phyloP scores from a whole-genome alignment of 2,888 invertebrate genomes.

The Drosophila aldrichi region DNA sequence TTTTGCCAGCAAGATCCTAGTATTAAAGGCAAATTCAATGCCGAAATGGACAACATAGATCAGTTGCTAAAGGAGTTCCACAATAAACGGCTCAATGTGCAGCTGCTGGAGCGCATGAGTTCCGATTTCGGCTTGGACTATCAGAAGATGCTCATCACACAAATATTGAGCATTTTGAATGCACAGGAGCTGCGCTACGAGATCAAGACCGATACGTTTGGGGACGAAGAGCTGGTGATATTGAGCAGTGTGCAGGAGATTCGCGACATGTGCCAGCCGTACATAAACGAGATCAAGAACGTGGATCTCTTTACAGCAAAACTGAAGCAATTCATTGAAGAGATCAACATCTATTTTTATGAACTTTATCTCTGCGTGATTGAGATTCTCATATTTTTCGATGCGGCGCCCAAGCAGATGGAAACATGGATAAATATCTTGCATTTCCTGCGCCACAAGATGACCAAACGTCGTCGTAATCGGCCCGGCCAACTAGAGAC shows the following conservation, averaged over 20 bases:
- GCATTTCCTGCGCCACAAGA: slow-evolving; percentile 84
- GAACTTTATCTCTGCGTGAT: slow-evolving; percentile 84
- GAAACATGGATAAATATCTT: slow-evolving; percentile 84
- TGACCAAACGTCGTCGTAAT: slow-evolving; percentile 81
- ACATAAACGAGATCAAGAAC: slow-evolving; percentile 84
- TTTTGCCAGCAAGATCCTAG: slow-evolving; percentile 83
- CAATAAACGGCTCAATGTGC: slow-evolving; percentile 82
- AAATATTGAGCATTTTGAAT: slow-evolving; percentile 82
- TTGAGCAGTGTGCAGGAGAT: slow-evolving; percentile 79
- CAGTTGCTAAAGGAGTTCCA: slow-evolving; percentile 82
- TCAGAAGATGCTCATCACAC: slow-evolving; percentile 83
- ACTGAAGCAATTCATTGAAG: slow-evolving; percentile 79
- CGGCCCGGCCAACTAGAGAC: slow-evolving; percentile 83
- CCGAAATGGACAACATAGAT: slow-evolving; percentile 82
- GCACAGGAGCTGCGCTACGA: slow-evolving; percentile 83
- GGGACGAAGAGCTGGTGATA: slow-evolving; percentile 83
- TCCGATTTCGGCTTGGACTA: slow-evolving; percentile 84
- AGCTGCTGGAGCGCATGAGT: slow-evolving; percentile 82
- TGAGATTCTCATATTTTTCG: slow-evolving; percentile 82
- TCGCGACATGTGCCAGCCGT: slow-evolving; percentile 81
- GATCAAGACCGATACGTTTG: slow-evolving; percentile 81
- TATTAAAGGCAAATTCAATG: slow-evolving; percentile 81
- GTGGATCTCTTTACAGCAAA: slow-evolving; percentile 79
- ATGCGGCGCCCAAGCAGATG: slow-evolving; percentile 82
- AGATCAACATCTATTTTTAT: slow-evolving; percentile 85